A percentile compares a stretch with the other conserved stretches of the same genome.
phyloP scores from a whole-genome alignment of 2,797 vertebrate species.

The Schizothorax lantsangensis region DNA sequence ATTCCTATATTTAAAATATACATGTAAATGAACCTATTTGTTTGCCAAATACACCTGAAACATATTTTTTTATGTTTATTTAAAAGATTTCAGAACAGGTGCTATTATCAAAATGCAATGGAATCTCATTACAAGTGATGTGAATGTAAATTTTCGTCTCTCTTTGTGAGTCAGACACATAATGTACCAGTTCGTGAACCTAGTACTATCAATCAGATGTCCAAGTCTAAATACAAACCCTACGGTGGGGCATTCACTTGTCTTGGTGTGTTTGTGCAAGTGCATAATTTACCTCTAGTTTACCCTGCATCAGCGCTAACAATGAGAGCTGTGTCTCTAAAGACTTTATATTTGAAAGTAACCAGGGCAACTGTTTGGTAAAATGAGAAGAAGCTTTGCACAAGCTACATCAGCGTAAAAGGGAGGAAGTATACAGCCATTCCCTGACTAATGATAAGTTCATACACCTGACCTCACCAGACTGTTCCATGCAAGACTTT shows the following conservation, averaged over 20 bases:
- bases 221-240: slow-evolving; percentile 71
- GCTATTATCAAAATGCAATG: slow-evolving; percentile 77
- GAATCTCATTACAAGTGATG: slow-evolving; percentile 70
- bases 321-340: slow-evolving; percentile 70
- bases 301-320: slow-evolving; percentile 73
- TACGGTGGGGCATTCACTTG: slow-evolving; percentile 76
- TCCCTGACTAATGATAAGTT: slow-evolving; percentile 67
- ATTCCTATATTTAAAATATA: not conserved
- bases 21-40: not conserved
- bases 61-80: slow-evolving; percentile 1
- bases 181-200: slow-evolving; percentile 69
- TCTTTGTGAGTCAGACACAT: slow-evolving; percentile 63
- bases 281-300: slow-evolving; percentile 81
- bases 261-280: slow-evolving; percentile 77
- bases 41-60: not conserved
- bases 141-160: slow-evolving; percentile 70
- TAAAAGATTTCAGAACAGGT: slow-evolving; percentile 59
- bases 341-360: slow-evolving; percentile 65
- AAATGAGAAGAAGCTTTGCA: slow-evolving; percentile 66
- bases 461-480: slow-evolving; percentile 65
- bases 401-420: slow-evolving; percentile 63
- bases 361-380: slow-evolving; percentile 73
- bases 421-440: slow-evolving; percentile 64
- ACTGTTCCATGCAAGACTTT: slow-evolving; percentile 44
- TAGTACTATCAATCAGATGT: slow-evolving; percentile 77